Conservation (phyloP, 2,113 vertebrate species). For the Haplochromis burtoni region DNA sequence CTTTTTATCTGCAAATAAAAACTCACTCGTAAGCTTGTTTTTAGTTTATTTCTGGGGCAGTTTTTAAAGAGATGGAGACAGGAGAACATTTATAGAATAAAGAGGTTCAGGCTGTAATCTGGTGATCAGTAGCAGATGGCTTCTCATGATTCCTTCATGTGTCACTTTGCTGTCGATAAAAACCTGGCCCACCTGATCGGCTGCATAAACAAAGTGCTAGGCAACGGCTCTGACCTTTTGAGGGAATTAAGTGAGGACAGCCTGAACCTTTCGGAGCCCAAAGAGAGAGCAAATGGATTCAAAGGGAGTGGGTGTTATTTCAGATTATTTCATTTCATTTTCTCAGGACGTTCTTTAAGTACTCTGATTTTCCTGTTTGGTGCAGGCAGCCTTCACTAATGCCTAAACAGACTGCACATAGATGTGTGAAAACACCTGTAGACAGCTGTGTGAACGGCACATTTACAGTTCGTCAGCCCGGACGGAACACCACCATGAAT, state of each 20-base stretch:
- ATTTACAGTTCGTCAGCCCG: neutral
- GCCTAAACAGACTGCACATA: neutral
- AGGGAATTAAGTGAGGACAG: slow-evolving; percentile 58
- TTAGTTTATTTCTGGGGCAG: neutral
- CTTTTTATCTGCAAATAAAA: neutral
- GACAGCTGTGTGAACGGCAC: neutral
- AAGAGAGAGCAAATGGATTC: slow-evolving; percentile 12
- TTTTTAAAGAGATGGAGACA: neutral
- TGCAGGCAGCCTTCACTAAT: neutral
- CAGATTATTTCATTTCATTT: neutral
- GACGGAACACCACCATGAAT: neutral
- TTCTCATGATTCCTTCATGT: slow-evolving; percentile 6
- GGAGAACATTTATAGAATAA: neutral
- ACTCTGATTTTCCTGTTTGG: neutral
- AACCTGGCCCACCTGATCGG: neutral
- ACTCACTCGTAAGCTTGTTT: neutral
- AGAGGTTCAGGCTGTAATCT: neutral
- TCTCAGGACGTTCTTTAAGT: neutral
- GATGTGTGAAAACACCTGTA: slow-evolving; percentile 8
- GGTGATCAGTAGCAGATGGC: neutral
- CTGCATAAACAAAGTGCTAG: slow-evolving; percentile 44
- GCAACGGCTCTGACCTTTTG: slow-evolving; percentile 63
- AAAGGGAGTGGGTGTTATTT: slow-evolving; percentile 17
- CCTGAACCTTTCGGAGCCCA: slow-evolving; percentile 51
- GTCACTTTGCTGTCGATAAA: slow-evolving; percentile 4